phyloP scores from a whole-genome alignment of 2,797 vertebrate genomes.

The Pseudochromis fuscus region DNA sequence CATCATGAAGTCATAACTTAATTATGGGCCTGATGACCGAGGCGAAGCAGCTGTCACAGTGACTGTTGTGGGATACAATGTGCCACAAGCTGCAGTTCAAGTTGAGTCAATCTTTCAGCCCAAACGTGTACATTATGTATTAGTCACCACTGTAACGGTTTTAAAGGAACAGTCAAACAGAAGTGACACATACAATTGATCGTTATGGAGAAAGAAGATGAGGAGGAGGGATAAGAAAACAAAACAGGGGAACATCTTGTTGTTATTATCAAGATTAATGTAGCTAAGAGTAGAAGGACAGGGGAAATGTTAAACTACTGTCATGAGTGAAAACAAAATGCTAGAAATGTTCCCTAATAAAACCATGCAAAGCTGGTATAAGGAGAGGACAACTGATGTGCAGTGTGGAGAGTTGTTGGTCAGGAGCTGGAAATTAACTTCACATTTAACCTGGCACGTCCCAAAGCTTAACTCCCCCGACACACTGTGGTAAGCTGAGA shows the following conservation, averaged over 20 bases:
- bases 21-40: constrained; percentile 47
- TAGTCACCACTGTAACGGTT: neutral
- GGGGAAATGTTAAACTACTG: neutral
- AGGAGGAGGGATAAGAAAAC: neutral
- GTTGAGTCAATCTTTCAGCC: constrained; percentile 19
- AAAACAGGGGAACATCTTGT: neutral
- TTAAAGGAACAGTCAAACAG: neutral
- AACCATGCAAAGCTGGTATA: neutral
- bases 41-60: constrained; percentile 63
- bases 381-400: neutral
- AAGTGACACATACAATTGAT: neutral
- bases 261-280: neutral
- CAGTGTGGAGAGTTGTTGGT: neutral
- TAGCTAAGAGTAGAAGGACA: too few relatives aligned
- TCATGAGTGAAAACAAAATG: neutral
- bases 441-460: constrained; percentile 31
- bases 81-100: constrained; percentile 14
- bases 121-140: neutral
- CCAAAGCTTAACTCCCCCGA: neutral
- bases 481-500: constrained; percentile 11
- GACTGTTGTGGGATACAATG: constrained; percentile 37
- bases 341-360: neutral
- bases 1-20: constrained; percentile 64
- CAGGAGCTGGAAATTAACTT: constrained; percentile 16
- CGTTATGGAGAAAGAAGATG: neutral